phyloP scores from a whole-genome alignment of 2,113 vertebrate species.

The Tetrax tetrax region DNA sequence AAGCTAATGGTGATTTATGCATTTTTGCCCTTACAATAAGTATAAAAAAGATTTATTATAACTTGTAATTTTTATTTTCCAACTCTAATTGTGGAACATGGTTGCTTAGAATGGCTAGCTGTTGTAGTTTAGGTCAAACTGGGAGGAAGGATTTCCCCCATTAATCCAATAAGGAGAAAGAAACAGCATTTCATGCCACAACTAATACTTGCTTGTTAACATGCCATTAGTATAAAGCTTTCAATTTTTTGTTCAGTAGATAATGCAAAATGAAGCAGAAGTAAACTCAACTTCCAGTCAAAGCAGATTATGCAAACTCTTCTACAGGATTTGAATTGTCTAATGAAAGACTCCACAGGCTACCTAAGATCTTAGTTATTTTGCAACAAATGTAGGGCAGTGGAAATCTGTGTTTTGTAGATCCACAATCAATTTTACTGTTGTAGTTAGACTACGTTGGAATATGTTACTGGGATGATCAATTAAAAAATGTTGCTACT shows the following conservation, averaged over 20 bases:
- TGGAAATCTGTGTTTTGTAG: background rate
- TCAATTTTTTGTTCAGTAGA: background rate
- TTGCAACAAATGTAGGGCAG: background rate
- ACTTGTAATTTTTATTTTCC: background rate
- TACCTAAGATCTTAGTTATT: background rate
- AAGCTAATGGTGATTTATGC: background rate
- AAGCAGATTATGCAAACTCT: slow-evolving; percentile 4
- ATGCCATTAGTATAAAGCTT: background rate
- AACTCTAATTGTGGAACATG: background rate
- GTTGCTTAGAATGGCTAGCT: background rate
- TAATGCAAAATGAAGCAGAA: background rate
- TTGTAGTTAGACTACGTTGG: background rate
- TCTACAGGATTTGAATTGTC: background rate
- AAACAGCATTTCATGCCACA: background rate
- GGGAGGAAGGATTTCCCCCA: background rate
- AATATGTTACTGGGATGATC: background rate
- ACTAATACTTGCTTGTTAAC: slow-evolving; percentile 31
- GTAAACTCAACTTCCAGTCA: background rate
- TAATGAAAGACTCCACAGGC: background rate
- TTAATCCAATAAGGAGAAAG: slow-evolving; percentile 5
- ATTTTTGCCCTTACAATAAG: background rate
- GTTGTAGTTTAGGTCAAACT: background rate
- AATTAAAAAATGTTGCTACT: background rate
- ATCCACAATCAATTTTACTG: background rate
- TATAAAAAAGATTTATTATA: background rate